Evolutionary conservation across 1,140 invertebrate species (phyloP).

Genomic region (Thaumatotibia leucotreta): DNA sequence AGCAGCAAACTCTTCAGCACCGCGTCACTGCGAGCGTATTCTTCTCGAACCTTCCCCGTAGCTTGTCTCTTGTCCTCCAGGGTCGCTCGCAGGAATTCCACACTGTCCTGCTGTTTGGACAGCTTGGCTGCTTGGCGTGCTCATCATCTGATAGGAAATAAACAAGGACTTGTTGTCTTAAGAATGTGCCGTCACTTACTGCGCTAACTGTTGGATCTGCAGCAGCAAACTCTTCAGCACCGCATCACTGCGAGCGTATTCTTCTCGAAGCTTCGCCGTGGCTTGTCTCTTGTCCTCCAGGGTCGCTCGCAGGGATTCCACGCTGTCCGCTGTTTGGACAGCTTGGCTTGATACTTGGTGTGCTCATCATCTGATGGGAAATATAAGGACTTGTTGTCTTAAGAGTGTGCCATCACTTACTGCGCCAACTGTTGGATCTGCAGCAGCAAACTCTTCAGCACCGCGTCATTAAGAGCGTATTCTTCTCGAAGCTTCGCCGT

Average conservation of each 20-base stretch:
- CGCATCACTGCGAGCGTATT: too few relatives aligned
- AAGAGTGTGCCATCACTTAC: constrained; percentile 28
- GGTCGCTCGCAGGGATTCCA: constrained; percentile 43
- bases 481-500: constrained; percentile 13
- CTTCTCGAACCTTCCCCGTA: too few relatives aligned
- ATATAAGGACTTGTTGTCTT: constrained; percentile 19
- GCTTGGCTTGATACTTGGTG: constrained; percentile 62
- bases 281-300: too few relatives aligned
- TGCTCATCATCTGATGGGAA: constrained; percentile 60
- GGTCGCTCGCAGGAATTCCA: too few relatives aligned
- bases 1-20: constrained; percentile 33
- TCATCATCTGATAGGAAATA: constrained; percentile 59
- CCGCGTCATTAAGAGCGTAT: constrained; percentile 28
- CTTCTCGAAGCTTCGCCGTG: too few relatives aligned
- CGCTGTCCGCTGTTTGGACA: constrained; percentile 68
- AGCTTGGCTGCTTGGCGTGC: constrained; percentile 55
- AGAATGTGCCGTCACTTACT: too few relatives aligned
- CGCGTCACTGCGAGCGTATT: too few relatives aligned
- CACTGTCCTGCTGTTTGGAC: too few relatives aligned
- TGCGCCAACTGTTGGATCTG: constrained; percentile 43
- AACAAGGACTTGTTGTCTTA: too few relatives aligned
- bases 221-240: too few relatives aligned
- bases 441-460: constrained; percentile 31
- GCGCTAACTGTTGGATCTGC: too few relatives aligned
- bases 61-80: too few relatives aligned